Base-by-base conservation (phyloP, 1,140 invertebrate genomes). In the Cardiocondyla obscurior region DNA sequence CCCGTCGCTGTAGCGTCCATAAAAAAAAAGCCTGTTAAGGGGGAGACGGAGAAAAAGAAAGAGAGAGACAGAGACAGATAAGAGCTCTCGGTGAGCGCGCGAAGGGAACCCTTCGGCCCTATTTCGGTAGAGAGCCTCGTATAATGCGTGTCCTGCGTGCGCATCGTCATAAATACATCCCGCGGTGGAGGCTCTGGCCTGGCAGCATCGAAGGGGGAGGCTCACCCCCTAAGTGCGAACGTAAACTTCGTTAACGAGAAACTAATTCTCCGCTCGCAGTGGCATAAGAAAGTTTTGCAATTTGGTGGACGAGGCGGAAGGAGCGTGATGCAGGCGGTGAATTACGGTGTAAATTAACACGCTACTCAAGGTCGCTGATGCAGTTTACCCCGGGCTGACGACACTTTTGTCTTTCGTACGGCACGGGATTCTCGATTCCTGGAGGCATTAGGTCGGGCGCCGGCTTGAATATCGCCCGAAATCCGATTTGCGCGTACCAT, bases 211-310 rank as follows among this genome's bases (percentile, higher is more conserved):
- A 10, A 4, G 46, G 60, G 19, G 16, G 22, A 12, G 58, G 3
- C 58, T 57, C 76, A 70, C 25, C 4, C 25, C 74, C 81, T 82
- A 88, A 90, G 86, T 87, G 83, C 76, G 72, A 91, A 87, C 90
- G 90, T 92, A 92, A 93, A 94, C 90, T 93, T 92, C 83, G 90
- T 92, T 93, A 93, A 93, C 92, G 91, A 93, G 90, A 90, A 90
- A 92, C 92, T 93, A 93, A 93, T 93, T 93, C 91, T 90, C 91
- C 84, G 77, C 72, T 53, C 55, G 69, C 74, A 65, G 30, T 57
- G 79, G 55, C 86, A 73, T 85, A 88, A 88, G 87, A 83, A 88
- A 88, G 83, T 88, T 88, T 88, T 82, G 87, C 86, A 85, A 88
- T 88, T 88, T 88, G 42, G 65, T 51, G 65, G 64, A 74, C 53